phyloP scores from a whole-genome alignment of 2,888 invertebrate genomes.

The Sinodicranocentrus sp. region DNA sequence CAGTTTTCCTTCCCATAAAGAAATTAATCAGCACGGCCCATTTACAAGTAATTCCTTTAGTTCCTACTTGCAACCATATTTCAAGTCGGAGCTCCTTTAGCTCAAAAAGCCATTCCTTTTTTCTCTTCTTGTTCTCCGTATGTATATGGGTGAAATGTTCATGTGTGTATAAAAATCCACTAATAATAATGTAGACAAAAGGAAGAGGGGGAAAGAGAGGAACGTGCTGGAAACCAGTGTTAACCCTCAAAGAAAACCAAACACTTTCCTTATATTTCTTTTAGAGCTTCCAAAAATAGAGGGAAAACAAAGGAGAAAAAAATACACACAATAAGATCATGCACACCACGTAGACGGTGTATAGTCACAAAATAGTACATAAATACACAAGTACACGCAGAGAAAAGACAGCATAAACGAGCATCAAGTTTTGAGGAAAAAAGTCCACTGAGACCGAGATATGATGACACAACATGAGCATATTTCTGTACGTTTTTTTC shows the following conservation, averaged over 20 bases:
- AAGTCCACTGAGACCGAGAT: constrained; percentile 50
- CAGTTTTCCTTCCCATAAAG: constrained; percentile 56
- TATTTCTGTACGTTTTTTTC: constrained; percentile 36
- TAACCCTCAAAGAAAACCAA: constrained; percentile 54
- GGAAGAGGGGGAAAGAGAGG: constrained; percentile 1
- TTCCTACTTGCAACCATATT: constrained; percentile 61
- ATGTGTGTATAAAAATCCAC: constrained; percentile 47
- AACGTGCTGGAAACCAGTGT: constrained; percentile 37
- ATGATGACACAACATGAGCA: constrained; percentile 64
- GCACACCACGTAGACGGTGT: not conserved
- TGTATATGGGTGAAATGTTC: constrained; percentile 22
- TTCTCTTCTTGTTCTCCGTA: constrained; percentile 1
- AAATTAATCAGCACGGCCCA: constrained; percentile 67
- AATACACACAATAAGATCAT: not conserved
- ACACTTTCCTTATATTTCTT: no score
- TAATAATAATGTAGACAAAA: constrained; percentile 48
- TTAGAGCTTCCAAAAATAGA: no score
- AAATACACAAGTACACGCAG: not conserved
- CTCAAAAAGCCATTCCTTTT: constrained; percentile 20
- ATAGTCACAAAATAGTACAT: no score
- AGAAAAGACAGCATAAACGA: constrained; percentile 50
- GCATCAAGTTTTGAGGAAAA: constrained; percentile 52
- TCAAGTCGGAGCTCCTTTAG: constrained; percentile 57
- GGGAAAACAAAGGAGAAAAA: constrained; percentile 12
- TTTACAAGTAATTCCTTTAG: constrained; percentile 67